Base-by-base conservation (phyloP, 2,113 vertebrate genomes). In the Gymnocephalus cernua region DNA sequence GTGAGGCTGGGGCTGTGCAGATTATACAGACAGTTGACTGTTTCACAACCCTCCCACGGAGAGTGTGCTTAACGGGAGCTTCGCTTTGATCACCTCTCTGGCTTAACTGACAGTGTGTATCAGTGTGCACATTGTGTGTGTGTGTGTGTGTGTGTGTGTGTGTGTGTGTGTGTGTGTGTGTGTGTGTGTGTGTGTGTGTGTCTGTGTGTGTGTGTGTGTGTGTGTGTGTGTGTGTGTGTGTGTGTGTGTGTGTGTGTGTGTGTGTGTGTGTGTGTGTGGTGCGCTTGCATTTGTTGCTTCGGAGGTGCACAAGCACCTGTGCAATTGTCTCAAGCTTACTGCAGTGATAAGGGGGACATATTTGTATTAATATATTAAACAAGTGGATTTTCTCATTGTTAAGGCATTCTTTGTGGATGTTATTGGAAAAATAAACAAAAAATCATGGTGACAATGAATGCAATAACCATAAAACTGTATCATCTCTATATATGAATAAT, bases 31-130 rank as follows among this genome's bases (percentile, higher is more conserved):
- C 89, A 80, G 83, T 79, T 90, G 92, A 92, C 88, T 91, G 85
- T 88, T 91, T 86, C 78, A 73, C 78, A 79, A 89, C 56, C 85
- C 91, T 92, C 91, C 92, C 92, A 89, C 86, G 13, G 91, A 90
- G 92, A 92, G 85, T 79, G 83, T 51, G 82, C 82, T 80, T 88
- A 90, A 79, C 56, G 29, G 79, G 73, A 91, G 88, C 88, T 69
- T 35, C 13, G 57, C 92, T 93, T 92, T 92, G 89, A 93, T 93
- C 89, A 89, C 78, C 79, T 90, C 88, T 76, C 76, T 67, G 79
- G 76, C 87, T 88, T 71, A 90, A 85, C 86, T 87, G 82, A 84
- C 86, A 88, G 77, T 70, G 80, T 56, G 78, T 44, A 14, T 74
- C 16, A 2, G 69, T 72, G 72, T 51, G 82, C 23, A 4, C 21